These are phyloP conservation scores for Orchesellides sinensis DNA, from an alignment of 2,888 invertebrate species.

Conservation along the genomic window DNA sequence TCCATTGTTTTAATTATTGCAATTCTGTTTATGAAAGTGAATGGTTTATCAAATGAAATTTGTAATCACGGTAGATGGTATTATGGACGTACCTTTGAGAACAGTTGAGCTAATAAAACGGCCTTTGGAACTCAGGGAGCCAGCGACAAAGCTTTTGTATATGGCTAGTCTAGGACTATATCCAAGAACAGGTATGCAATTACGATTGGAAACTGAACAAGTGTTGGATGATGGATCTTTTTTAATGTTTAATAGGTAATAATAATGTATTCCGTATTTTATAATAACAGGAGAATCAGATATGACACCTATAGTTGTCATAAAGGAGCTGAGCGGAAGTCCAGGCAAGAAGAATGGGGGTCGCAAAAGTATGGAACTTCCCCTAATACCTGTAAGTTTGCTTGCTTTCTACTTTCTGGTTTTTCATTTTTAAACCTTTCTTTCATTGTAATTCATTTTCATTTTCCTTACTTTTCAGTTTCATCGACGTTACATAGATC, in stretches of 20 bases:
- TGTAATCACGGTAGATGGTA: constrained; percentile 46
- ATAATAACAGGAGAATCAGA: constrained; percentile 64
- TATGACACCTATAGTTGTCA: constrained; percentile 64
- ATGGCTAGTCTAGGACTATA: constrained; percentile 67
- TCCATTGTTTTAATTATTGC: not conserved
- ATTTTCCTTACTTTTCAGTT: constrained; percentile 6
- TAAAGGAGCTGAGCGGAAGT: constrained; percentile 50
- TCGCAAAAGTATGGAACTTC: constrained; percentile 60
- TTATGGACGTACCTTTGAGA: constrained; percentile 55
- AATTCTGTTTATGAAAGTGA: not conserved
- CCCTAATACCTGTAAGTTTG: constrained; percentile 42
- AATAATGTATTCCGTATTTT: no score
- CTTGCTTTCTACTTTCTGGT: not conserved
- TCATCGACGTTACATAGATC: constrained; percentile 47
- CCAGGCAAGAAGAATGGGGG: constrained; percentile 56
- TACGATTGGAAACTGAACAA: not conserved
- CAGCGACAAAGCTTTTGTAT: constrained; percentile 65
- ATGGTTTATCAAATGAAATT: no score
- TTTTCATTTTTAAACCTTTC: not conserved
- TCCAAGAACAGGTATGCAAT: constrained; percentile 56
- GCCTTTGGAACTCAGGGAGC: constrained; percentile 64
- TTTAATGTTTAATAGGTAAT: not conserved
- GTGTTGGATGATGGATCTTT: not conserved
- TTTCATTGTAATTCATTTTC: not conserved
- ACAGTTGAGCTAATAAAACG: constrained; percentile 68